Base-by-base conservation (phyloP, 2,797 vertebrate genomes). In the Tragopan temminckii region DNA sequence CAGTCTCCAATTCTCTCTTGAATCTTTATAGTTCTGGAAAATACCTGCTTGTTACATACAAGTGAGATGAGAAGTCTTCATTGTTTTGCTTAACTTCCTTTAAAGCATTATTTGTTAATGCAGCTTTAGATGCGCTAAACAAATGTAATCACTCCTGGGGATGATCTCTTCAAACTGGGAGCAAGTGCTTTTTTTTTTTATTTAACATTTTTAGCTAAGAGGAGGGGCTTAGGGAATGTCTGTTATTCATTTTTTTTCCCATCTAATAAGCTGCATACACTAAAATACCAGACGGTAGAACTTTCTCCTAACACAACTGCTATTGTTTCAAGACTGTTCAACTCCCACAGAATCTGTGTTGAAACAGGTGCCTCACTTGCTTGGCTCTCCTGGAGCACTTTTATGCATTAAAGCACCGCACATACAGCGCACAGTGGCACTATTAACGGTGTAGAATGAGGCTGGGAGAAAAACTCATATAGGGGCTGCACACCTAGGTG, bases 401-500 rank as follows among this genome's bases (percentile, higher is more conserved):
- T 97, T 96, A 71, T 13, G 48, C 85, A 91, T 96, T 89, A 94
- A 97, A 97, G 91, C 92, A 93, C 76, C 48, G 62, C 81, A 62
- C 8, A 17, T 94, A 90, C 58, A 88, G 89, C 90, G 77, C 96
- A 93, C 94, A 74, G 82, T 96, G 94, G 96, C 95, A 88, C 95
- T 93, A 86, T 97, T 97, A 97, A 88, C 80, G 63, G 88, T 88
- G 87, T 50, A 62, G 88, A 97, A 97, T 91, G 96, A 97, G 94
- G 63, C 85, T 96, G 87, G 87, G 87, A 97, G 93, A 94, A 97
- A 96, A 97, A 92, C 94, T 97, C 95, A 90, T 95, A 42, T 74
- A 97, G 89, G 91, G 97, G 94, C 94, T 95, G 67, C 96, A 97
- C 92, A 97, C 94, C 96, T 97, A 97, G 95, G 89, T 97, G 95